Evolutionary conservation across 2,888 invertebrate species (phyloP).

Genomic region (Cerceris rybyensis): DNA sequence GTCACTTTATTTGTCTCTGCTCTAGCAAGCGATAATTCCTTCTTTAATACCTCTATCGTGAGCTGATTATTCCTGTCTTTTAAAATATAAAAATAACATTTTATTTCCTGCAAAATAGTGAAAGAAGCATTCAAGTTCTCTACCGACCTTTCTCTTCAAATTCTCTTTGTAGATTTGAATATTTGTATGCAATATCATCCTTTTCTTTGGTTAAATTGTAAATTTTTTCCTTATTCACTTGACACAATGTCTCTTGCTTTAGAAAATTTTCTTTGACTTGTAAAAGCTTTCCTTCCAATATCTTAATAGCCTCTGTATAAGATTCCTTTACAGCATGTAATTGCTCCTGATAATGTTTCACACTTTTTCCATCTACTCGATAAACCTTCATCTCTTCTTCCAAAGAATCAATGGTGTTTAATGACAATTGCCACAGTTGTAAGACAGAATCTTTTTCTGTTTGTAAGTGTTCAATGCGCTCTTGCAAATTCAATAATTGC

Average conservation of each 20-base stretch:
- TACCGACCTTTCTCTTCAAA: slow-evolving; percentile 66
- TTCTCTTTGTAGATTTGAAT: slow-evolving; percentile 58
- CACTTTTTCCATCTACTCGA: slow-evolving; percentile 59
- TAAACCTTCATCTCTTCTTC: slow-evolving; percentile 86
- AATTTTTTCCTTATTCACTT: slow-evolving; percentile 82
- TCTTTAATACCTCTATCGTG: slow-evolving; percentile 66
- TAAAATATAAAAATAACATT: slow-evolving; percentile 43
- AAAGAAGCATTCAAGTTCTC: slow-evolving; percentile 15
- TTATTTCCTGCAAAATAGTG: background rate
- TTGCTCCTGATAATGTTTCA: slow-evolving; percentile 72
- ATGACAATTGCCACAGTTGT: slow-evolving; percentile 87
- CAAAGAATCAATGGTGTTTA: slow-evolving; percentile 86
- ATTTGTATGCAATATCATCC: slow-evolving; percentile 81
- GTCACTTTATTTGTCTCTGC: slow-evolving; percentile 69
- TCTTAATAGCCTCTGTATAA: slow-evolving; percentile 83
- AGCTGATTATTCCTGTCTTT: slow-evolving; percentile 61
- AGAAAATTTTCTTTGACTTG: slow-evolving; percentile 82
- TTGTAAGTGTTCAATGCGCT: slow-evolving; percentile 72
- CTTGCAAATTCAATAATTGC: slow-evolving; percentile 72
- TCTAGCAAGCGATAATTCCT: slow-evolving; percentile 71
- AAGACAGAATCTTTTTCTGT: slow-evolving; percentile 87
- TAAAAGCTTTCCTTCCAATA: slow-evolving; percentile 84
- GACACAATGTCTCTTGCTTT: slow-evolving; percentile 73
- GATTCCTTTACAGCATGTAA: slow-evolving; percentile 79
- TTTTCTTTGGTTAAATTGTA: slow-evolving; percentile 80